Evolutionary conservation across 2,888 invertebrate species (phyloP), one percentile per base, ranked within the genome.

Genomic region (Lutraria lutraria): DNA sequence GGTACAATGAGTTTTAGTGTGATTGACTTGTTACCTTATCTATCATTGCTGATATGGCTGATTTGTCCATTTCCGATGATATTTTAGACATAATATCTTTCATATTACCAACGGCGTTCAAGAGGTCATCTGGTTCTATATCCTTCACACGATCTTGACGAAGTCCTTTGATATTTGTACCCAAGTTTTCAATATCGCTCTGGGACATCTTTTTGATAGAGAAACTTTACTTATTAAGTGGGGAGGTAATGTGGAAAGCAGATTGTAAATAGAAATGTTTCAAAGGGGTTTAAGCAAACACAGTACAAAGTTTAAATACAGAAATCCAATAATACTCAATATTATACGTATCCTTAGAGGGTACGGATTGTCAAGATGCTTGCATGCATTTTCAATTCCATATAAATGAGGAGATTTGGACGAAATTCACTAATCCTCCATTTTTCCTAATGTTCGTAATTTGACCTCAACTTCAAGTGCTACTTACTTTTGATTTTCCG

Each of bases 121-220:
- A 86, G 0, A 90, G 81, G 1, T 86, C 90, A 56, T 86, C 83
- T 0, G 86, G 83, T 15, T 68, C 53, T 21, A 90, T 88, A 29
- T 84, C 84, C 19, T 84, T 85, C 15, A 90, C 79, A 29, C 88
- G 86, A 0, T 83, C 82, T 53, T 84, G 86, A 29, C 84, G 29
- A 16, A 90, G 84, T 25, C 90, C 88, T 72, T 84, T 85, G 6
- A 90, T 82, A n/a, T 83, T 86, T 52, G 88, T 86, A n/a, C 88
- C 90, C 19, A 90, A 54, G 16, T 88, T 90, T 81, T 85, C 56
- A 13, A 90, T 19, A 63, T 88, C 83, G 12, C 81, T 54, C 43
- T 79, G 76, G 21, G 31, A 21, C 15, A 88, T 56, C 81, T 88
- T 21, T 68, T 68, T 68, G 12, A 68, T 21, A 68, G 3, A 68